Base-by-base conservation (phyloP, 2,888 invertebrate genomes). In the Formica aserva region DNA sequence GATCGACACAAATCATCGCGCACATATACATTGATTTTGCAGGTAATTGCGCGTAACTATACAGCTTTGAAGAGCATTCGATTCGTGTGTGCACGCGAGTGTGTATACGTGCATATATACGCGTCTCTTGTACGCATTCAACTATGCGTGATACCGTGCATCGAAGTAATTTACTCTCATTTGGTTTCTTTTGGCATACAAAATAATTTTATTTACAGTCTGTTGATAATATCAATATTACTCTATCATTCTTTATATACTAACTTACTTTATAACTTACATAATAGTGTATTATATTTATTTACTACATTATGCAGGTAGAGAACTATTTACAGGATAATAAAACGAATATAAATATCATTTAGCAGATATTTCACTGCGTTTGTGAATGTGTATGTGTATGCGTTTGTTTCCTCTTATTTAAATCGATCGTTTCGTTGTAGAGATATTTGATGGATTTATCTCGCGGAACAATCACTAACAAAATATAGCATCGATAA, bases 131-230 rank as follows among this genome's bases (percentile, higher is more conserved):
- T 57, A 65, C 41, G 76, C 66, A 66, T 63, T 65, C 15, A 52
- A 18, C 22, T 52, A 45, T 55, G 29, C 41, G 38, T 72, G 57
- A 80, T 18, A 57, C 18, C 41, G 71, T 87, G 83, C 85, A 26
- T 86, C 83, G 84, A 48, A 87, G 80, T 75, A 85, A 81, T 38
- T 81, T 41, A 45, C 88, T 91, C 92, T 89, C 91, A 93, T 93
- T 94, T 94, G 94, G 94, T 94, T 92, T 93, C 93, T 94, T 94
- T 94, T 94, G 93, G 93, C 94, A 94, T 94, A 94, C 94, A 94
- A 94, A 94, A 94, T 94, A 94, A 94, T 94, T 92, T 94, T 94
- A 94, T 94, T 91, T 94, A 94, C 94, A 94, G 93, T 92, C 91
- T 92, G 93, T 93, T 90, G 90, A 91, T 92, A 91, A 91, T 92